Conservation (phyloP, 1,140 invertebrate genomes). For the Latrodectus geometricus region DNA sequence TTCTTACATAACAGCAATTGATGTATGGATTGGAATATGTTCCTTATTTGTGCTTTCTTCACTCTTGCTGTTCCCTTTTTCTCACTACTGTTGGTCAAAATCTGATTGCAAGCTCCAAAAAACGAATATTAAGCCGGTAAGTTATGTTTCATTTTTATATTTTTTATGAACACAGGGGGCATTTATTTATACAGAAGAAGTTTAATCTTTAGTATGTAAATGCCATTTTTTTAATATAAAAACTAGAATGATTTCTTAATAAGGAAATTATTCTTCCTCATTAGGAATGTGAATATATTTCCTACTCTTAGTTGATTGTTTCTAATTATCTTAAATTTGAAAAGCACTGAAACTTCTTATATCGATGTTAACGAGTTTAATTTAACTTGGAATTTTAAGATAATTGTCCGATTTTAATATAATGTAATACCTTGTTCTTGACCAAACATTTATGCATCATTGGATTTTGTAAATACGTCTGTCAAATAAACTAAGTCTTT, state of each 20-base stretch:
- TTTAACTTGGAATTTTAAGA: too few relatives aligned
- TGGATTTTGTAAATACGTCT: too few relatives aligned
- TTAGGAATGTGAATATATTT: too few relatives aligned
- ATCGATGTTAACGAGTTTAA: too few relatives aligned
- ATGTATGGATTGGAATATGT: constrained; percentile 55
- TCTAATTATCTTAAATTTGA: too few relatives aligned
- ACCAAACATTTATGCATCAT: too few relatives aligned
- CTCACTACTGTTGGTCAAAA: constrained; percentile 7
- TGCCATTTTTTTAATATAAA: background rate
- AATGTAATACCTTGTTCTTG: too few relatives aligned
- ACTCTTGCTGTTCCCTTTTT: constrained; percentile 34
- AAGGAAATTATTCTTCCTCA: background rate
- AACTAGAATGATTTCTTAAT: background rate
- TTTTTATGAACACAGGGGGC: background rate
- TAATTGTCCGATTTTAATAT: too few relatives aligned
- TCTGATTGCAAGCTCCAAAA: background rate
- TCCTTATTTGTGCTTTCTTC: constrained; percentile 35
- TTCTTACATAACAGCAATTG: constrained; percentile 64
- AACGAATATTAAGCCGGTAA: background rate
- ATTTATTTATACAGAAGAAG: background rate
- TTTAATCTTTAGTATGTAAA: background rate
- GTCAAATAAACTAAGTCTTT: too few relatives aligned
- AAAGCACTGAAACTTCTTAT: too few relatives aligned
- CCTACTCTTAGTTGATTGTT: too few relatives aligned
- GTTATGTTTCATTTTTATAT: background rate